Conservation (phyloP, 2,113 vertebrate genomes). For the Sorex fumeus region DNA sequence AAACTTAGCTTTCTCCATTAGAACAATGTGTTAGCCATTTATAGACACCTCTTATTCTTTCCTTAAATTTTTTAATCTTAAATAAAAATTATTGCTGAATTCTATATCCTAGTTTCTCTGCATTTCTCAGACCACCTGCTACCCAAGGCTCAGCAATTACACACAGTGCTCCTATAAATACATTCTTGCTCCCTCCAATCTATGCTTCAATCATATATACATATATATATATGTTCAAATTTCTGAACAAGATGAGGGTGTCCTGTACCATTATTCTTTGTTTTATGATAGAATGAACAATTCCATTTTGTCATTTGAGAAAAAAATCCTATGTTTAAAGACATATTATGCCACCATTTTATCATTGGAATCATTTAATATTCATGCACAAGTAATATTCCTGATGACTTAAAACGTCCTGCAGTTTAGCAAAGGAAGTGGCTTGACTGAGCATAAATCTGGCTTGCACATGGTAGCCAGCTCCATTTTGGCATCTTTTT, state of each 20-base stretch:
- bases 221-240: too few species aligned
- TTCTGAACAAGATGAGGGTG: neutral
- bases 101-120: neutral
- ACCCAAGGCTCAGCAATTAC: neutral
- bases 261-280: neutral
- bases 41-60: conserved; percentile 47
- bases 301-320: conserved; percentile 23
- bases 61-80: neutral
- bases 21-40: neutral
- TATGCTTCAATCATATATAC: conserved; percentile 25
- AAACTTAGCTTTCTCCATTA: conserved; percentile 36
- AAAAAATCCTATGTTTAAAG: neutral
- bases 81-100: conserved; percentile 36
- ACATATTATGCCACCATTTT: conserved; percentile 1
- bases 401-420: conserved; percentile 36
- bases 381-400: neutral
- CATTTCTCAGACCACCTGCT: neutral
- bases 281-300: neutral
- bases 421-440: neutral
- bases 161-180: neutral
- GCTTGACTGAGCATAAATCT: neutral
- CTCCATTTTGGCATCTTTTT: conserved; percentile 8
- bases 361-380: conserved; percentile 19
- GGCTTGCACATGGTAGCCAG: neutral
- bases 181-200: neutral